Conservation (phyloP, 2,113 vertebrate species). For the Kryptolebias marmoratus region DNA sequence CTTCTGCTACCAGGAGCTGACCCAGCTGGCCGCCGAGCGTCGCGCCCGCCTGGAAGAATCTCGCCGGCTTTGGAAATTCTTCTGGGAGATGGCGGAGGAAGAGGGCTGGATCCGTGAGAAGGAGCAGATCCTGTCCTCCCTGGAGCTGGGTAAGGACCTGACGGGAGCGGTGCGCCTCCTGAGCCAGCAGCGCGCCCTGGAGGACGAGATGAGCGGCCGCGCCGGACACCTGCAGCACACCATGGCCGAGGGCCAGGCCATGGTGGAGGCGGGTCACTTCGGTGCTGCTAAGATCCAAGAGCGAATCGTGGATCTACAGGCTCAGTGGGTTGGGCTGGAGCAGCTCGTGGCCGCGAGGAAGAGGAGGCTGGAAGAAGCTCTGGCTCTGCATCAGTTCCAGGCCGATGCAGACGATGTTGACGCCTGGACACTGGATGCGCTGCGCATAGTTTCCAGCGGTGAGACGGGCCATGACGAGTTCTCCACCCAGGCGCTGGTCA, state of each 20-base stretch:
- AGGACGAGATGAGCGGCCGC: constrained; percentile 94
- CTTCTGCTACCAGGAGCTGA: constrained; percentile 95
- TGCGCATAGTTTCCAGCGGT: constrained; percentile 91
- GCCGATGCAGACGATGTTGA: constrained; percentile 91
- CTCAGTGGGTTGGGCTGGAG: constrained; percentile 93
- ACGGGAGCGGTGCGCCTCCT: constrained; percentile 91
- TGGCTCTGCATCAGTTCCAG: constrained; percentile 92
- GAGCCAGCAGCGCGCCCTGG: constrained; percentile 91
- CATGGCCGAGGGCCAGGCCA: constrained; percentile 89
- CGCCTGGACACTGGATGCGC: constrained; percentile 92
- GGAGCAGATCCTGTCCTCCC: constrained; percentile 92
- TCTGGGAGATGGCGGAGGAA: constrained; percentile 98
- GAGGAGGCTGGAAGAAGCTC: constrained; percentile 87
- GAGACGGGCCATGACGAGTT: constrained; percentile 96
- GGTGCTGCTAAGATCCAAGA: constrained; percentile 89
- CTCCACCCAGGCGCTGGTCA: constrained; percentile 94
- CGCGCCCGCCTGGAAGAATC: constrained; percentile 91
- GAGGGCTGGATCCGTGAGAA: constrained; percentile 97
- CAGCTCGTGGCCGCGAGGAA: constrained; percentile 87
- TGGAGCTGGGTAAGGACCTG: constrained; percentile 91
- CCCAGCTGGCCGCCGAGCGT: constrained; percentile 90
- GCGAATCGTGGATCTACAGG: constrained; percentile 86
- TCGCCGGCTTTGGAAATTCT: constrained; percentile 96
- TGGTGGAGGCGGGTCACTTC: constrained; percentile 90
- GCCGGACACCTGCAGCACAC: constrained; percentile 89